phyloP scores from a whole-genome alignment of 2,797 vertebrate species.

The Chloroceryle inda region DNA sequence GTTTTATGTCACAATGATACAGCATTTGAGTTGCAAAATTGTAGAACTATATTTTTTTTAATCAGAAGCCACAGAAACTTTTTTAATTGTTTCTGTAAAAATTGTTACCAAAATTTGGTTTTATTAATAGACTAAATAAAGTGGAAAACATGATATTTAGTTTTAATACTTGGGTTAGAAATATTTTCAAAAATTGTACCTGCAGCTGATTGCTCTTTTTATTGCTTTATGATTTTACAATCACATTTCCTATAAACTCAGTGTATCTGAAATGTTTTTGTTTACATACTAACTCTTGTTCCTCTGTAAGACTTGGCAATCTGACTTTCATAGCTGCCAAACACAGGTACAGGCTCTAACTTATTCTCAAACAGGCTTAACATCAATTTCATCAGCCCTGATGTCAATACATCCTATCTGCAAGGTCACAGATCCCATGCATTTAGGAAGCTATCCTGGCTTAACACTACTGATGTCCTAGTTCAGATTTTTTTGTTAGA shows the following conservation, averaged over 20 bases:
- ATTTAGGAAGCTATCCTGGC: not conserved
- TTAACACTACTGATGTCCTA: not conserved
- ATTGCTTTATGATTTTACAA: not conserved
- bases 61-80: not conserved
- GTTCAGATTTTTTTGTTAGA: not conserved
- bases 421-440: not conserved
- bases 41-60: not conserved
- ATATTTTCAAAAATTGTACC: not conserved
- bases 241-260: not conserved
- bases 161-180: not conserved
- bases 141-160: not conserved
- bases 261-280: not conserved
- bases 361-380: not conserved
- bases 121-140: not conserved
- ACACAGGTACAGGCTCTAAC: not conserved
- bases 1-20: not conserved
- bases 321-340: not conserved
- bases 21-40: not conserved
- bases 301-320: not conserved
- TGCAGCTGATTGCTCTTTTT: not conserved
- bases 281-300: not conserved
- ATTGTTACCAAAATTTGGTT: not conserved
- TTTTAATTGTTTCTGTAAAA: not conserved
- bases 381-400: not conserved
- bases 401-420: not conserved